Evolutionary conservation across 2,797 vertebrate species (phyloP).

Genomic region (Sebastes matsubarae): DNA sequence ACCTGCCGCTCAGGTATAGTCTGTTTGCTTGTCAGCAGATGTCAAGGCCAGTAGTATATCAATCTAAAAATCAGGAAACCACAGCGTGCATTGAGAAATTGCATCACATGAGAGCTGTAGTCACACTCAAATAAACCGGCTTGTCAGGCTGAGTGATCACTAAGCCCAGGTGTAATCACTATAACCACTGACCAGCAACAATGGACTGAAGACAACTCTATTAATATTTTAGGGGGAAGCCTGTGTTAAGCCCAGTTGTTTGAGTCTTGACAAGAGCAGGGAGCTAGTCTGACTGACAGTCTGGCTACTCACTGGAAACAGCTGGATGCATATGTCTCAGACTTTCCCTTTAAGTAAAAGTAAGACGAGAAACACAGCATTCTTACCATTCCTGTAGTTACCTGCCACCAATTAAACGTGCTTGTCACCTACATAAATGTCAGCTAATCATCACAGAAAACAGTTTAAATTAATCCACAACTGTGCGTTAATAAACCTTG

Average conservation of each 20-base stretch:
- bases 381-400: not conserved
- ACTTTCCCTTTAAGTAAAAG: not conserved
- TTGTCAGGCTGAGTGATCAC: not conserved
- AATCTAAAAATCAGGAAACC: not conserved
- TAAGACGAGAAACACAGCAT: not conserved
- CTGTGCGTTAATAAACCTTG: not conserved
- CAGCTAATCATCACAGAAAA: not conserved
- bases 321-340: not conserved
- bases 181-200: slow-evolving; percentile 14
- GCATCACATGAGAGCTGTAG: slow-evolving; percentile 14
- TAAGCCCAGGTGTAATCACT: not conserved
- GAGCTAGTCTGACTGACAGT: not conserved
- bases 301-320: slow-evolving; percentile 1
- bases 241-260: not conserved
- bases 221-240: slow-evolving; percentile 23
- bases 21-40: slow-evolving; percentile 3
- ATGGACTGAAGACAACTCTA: not conserved
- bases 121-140: not conserved
- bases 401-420: not conserved
- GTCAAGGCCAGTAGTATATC: not conserved
- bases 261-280: not conserved
- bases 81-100: not conserved
- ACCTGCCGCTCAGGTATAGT: slow-evolving; percentile 27
- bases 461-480: not conserved
- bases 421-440: not conserved